Evolutionary conservation across 2,113 vertebrate genomes (phyloP), one percentile per base, ranked within the genome.

Genomic region (Pedetes capensis): DNA sequence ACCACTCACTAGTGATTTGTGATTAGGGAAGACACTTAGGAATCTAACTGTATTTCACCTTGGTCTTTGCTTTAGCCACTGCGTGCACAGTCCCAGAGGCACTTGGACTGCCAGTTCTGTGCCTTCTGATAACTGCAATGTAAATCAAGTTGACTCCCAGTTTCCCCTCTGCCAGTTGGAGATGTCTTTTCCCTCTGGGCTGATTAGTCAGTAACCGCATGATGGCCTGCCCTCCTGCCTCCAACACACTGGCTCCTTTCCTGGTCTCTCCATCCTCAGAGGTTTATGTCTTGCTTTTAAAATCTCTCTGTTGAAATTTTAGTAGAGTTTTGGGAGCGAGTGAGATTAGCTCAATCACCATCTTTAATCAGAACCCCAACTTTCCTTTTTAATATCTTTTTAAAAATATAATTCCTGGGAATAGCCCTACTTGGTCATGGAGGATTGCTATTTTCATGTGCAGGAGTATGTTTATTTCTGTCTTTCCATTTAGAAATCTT

Each of bases 381-480:
- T 92, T 93, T 63, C 84, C 29, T 82, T 92, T 91, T 72, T n/a
- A 92, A 64, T 93, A 82, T 92, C 37, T 92, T 87, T 93, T 39
- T 16, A 2, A 72, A 96, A 81, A 85, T 63, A 69, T 84, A 59
- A 78, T 95, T 91, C 61, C 68, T 82, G 87, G 81, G 86, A 94
- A 80, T 90, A 87, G 75, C 57, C 44, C 68, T 92, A 47, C 39
- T 85, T 92, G 84, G 66, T 69, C 66, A 55, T 49, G 18, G 80
- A 92, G 47, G 84, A 87, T 47, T 93, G 92, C 88, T 95, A 53
- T 90, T 93, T 96, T 87, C 93, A 96, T 90, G 79, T 81, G 25
- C 49, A 71, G 81, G n/a, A 80, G 14, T 78, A 68, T 93, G 81
- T 97, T 97, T 93, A 95, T 97, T 96, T 94, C 87, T 93, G 87